A percentile compares a stretch with the other conserved stretches of the same genome.
Conservation (phyloP, 1,140 invertebrate species). For the Nasonia longicornis region DNA sequence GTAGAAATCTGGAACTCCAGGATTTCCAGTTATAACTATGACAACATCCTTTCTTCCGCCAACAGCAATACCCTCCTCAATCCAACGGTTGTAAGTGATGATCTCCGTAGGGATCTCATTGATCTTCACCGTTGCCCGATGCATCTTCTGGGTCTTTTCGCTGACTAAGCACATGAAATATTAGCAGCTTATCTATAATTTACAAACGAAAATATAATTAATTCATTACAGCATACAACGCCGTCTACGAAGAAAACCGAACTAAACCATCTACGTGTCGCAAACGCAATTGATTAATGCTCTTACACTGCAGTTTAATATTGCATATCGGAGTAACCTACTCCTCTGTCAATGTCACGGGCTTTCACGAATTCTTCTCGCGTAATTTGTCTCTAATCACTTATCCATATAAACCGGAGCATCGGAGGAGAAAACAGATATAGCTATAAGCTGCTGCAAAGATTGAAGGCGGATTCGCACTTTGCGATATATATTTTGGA, state of each 20-base stretch:
- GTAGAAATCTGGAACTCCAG: constrained; percentile 79
- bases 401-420: too few species aligned
- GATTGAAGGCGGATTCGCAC: too few species aligned
- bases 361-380: too few species aligned
- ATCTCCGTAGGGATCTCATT: constrained; percentile 77
- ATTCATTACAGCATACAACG: background rate
- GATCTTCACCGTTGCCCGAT: constrained; percentile 72
- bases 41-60: constrained; percentile 69
- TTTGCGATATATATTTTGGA: too few species aligned
- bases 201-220: background rate
- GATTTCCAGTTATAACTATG: constrained; percentile 78
- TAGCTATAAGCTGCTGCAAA: too few species aligned
- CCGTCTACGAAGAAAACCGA: background rate
- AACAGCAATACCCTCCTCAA: constrained; percentile 71
- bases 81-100: constrained; percentile 76
- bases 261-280: too few species aligned
- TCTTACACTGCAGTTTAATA: too few species aligned
- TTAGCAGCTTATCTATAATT: background rate
- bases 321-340: too few species aligned
- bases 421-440: too few species aligned
- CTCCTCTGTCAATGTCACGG: too few species aligned
- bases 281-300: too few species aligned
- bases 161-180: background rate
- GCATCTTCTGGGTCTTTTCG: constrained; percentile 61
- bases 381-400: too few species aligned